phyloP scores from a whole-genome alignment of 2,797 vertebrate genomes.

The Cirrhinus mrigala region DNA sequence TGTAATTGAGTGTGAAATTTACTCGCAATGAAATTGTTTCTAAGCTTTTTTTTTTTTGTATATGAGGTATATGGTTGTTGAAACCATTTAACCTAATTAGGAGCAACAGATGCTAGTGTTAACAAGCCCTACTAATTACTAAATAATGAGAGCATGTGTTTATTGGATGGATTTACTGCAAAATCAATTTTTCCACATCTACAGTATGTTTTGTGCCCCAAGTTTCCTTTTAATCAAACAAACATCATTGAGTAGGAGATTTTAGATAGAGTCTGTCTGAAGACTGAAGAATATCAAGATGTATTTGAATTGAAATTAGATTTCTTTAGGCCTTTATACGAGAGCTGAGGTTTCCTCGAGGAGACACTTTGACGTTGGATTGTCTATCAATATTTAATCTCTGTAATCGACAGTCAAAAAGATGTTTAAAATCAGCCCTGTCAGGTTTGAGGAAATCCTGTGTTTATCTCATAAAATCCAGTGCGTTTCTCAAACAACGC shows the following conservation, averaged over 20 bases:
- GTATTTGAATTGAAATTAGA: background rate
- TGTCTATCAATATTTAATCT: conserved; percentile 2
- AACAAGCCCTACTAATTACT: background rate
- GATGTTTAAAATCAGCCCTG: background rate
- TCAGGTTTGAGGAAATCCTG: background rate
- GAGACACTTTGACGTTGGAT: background rate
- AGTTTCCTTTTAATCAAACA: background rate
- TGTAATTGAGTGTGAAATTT: background rate
- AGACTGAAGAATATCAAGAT: background rate
- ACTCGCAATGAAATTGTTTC: background rate
- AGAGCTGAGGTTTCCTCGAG: background rate
- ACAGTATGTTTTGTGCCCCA: background rate
- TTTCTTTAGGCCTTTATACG: background rate
- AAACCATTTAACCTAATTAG: background rate
- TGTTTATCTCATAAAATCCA: conserved; percentile 1
- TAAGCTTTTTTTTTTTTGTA: background rate
- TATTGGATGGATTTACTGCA: background rate
- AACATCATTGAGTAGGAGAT: background rate
- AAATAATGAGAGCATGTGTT: background rate
- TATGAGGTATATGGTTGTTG: background rate
- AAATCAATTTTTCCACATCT: background rate
- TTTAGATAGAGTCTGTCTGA: background rate
- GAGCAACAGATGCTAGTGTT: background rate
- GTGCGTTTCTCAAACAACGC: background rate
- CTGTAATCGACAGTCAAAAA: conserved; percentile 18